phyloP scores from a whole-genome alignment of 2,113 vertebrate species.

The Pseudopodoces humilis region DNA sequence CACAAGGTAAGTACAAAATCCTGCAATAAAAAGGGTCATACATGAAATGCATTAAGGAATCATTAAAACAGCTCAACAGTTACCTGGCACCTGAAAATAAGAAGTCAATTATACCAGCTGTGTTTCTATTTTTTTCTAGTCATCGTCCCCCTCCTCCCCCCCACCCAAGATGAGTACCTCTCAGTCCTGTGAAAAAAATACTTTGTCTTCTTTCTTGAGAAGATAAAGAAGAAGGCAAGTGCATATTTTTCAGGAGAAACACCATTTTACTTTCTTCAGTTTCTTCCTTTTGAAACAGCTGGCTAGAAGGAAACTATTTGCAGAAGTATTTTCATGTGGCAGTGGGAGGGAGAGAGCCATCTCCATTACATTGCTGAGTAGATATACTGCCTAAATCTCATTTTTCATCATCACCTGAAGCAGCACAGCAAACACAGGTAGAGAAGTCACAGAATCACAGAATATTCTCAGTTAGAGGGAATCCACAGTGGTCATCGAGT shows the following conservation, averaged over 20 bases:
- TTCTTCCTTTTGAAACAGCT: not conserved
- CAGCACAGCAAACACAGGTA: not conserved
- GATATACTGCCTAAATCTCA: not conserved
- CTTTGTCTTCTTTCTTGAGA: not conserved
- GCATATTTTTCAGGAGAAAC: not conserved
- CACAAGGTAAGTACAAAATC: not conserved
- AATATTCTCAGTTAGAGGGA: not conserved
- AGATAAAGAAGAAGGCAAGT: not conserved
- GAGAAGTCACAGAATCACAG: not conserved
- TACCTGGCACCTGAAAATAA: not conserved
- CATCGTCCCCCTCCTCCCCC: too few relatives aligned
- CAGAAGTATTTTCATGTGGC: not conserved
- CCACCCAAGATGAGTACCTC: not conserved
- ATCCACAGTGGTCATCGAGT: rapidly evolving
- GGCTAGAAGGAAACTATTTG: not conserved
- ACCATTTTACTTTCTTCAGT: not conserved
- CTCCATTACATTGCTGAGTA: not conserved
- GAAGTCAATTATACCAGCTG: not conserved
- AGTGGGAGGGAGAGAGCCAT: not conserved
- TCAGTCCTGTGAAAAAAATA: not conserved
- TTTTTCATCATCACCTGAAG: not conserved
- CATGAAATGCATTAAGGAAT: not conserved
- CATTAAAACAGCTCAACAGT: not conserved
- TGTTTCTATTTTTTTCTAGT: not conserved
- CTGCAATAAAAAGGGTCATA: not conserved